Percentiles rank a stretch among this genome's conserved stretches.
Conservation (phyloP, 2,113 vertebrate genomes). For the Pteronura brasiliensis region DNA sequence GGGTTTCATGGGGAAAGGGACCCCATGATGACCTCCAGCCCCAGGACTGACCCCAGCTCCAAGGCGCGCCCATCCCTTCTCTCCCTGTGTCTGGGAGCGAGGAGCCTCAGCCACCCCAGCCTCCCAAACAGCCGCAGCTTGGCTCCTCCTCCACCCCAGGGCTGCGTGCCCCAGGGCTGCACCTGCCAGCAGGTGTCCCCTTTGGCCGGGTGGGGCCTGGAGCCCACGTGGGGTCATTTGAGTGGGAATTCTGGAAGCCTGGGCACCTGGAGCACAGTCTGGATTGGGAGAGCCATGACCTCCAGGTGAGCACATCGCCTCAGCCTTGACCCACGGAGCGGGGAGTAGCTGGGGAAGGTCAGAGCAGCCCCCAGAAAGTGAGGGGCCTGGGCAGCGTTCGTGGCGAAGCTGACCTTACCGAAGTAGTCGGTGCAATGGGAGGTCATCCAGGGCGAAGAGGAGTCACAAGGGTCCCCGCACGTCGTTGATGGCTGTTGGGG, state of each 20-base stretch:
- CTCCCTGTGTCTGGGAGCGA: rapidly evolving
- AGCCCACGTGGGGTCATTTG: background rate
- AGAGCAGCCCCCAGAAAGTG: rapidly evolving
- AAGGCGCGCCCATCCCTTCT: too few species aligned
- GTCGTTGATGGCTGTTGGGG: rapidly evolving
- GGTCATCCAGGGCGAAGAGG: background rate
- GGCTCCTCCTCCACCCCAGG: rapidly evolving
- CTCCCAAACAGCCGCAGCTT: background rate
- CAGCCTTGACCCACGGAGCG: rapidly evolving
- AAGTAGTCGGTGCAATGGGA: too few species aligned
- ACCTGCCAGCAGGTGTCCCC: rapidly evolving
- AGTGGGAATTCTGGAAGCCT: background rate
- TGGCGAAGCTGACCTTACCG: background rate
- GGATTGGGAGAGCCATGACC: background rate
- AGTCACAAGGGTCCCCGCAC: rapidly evolving
- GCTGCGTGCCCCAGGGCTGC: too few species aligned
- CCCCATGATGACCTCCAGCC: rapidly evolving
- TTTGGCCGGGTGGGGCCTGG: rapidly evolving
- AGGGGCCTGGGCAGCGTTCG: too few species aligned
- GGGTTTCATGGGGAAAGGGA: background rate
- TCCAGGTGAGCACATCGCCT: background rate
- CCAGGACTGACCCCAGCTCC: rapidly evolving
- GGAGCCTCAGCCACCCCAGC: background rate
- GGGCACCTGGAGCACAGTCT: background rate
- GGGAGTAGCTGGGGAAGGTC: background rate